Conservation (phyloP, 2,888 invertebrate genomes). For the Gymnosoma rotundatum region DNA sequence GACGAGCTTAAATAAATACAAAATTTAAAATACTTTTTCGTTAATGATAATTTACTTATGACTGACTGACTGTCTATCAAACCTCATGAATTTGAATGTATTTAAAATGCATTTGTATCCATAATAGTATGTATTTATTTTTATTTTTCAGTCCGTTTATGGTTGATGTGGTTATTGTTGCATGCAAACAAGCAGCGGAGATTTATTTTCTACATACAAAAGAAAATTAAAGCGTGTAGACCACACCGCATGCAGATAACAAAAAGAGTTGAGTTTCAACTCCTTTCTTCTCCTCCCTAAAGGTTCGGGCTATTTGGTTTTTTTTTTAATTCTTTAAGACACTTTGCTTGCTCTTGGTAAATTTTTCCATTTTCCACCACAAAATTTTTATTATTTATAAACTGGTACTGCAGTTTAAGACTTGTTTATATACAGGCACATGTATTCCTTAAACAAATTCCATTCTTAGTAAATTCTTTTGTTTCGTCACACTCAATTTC, state of each 20-base stretch:
- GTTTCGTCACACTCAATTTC: constrained; percentile 30
- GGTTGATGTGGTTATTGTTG: constrained; percentile 64
- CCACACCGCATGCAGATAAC: constrained; percentile 39
- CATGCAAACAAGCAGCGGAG: constrained; percentile 52
- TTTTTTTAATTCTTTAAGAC: constrained; percentile 3
- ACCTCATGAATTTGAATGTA: constrained; percentile 52
- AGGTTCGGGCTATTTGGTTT: constrained; percentile 16
- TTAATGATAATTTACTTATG: constrained; percentile 23
- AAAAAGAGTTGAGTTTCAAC: constrained; percentile 21
- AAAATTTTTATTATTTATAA: not conserved
- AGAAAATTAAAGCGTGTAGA: constrained; percentile 42
- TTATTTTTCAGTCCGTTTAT: constrained; percentile 46
- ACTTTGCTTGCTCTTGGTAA: not conserved
- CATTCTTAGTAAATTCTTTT: constrained; percentile 16
- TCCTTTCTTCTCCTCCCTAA: constrained; percentile 12
- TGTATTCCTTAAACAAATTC: constrained; percentile 8
- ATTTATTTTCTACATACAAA: constrained; percentile 37
- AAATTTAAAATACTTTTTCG: not conserved
- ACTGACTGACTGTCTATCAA: constrained; percentile 52
- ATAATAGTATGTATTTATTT: constrained; percentile 9
- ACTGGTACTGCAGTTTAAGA: not conserved
- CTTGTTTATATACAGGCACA: constrained; percentile 1
- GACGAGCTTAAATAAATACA: no score
- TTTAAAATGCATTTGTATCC: constrained; percentile 38
- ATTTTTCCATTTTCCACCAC: constrained; percentile 18